These are phyloP conservation scores for Orientallactaga bullata DNA, from an alignment of 2,113 vertebrate genomes.

Conservation along the genomic window DNA sequence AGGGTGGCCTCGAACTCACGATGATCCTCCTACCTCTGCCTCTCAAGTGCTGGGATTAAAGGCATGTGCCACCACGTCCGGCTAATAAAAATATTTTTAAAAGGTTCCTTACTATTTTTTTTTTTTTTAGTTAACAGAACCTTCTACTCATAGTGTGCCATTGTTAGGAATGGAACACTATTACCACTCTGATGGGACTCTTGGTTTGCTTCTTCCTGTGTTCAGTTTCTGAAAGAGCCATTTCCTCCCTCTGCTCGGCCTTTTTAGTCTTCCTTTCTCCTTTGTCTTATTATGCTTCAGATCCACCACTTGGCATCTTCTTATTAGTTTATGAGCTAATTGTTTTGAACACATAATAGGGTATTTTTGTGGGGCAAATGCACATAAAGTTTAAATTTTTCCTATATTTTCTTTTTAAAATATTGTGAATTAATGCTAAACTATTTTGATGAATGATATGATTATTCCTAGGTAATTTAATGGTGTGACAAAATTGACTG, in stretches of 20 bases:
- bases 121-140: neutral
- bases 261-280: neutral
- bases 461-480: conserved; percentile 29
- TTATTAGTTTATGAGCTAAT: neutral
- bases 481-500: conserved; percentile 3
- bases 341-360: neutral
- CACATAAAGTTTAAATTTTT: conserved; percentile 27
- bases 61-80: too few relatives aligned
- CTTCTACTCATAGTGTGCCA: neutral
- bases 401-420: conserved; percentile 5
- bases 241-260: neutral
- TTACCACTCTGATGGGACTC: neutral
- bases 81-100: too few relatives aligned
- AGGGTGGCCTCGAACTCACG: too few relatives aligned
- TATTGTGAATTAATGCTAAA: conserved; percentile 25
- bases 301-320: neutral
- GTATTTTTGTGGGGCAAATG: neutral
- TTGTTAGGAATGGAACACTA: neutral
- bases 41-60: too few relatives aligned
- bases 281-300: neutral
- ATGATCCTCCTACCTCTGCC: too few relatives aligned
- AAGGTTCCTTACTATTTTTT: conserved; percentile 5
- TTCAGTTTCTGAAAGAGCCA: conserved; percentile 36
- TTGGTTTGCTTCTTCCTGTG: neutral
- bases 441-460: conserved; percentile 23